Evolutionary conservation across 2,888 invertebrate species (phyloP), one percentile per base, ranked within the genome.

Genomic region (Petrolisthes manimaculis): DNA sequence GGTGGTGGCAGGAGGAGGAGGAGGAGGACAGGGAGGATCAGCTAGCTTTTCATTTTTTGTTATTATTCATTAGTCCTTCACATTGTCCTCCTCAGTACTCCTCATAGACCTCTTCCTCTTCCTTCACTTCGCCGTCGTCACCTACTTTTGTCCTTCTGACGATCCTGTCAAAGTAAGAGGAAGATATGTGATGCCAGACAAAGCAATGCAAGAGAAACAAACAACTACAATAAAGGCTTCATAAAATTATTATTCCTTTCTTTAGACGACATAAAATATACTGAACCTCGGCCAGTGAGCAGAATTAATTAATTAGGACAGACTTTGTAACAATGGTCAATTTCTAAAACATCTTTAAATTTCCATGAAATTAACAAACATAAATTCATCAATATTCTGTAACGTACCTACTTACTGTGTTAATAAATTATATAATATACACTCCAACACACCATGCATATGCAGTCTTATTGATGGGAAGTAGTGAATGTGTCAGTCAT

Each of bases 81-180:
- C 88, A 80, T 54, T 51, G 79, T 84, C 88, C 83, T 88, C 88
- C 88, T 88, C 83, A 84, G 84, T 88, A 88, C 83, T 88, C 88
- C 74, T 88, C 88, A 80, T 51, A 84, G n/a, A 84, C 55, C 37
- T 84, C 88, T 83, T 84, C 88, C 37, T 88, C 88, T 88, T 88
- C 88, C 79, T 84, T 88, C 79, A 88, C 84, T 84, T 88, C 84
- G 78, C 88, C 88, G 67, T 88, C 88, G 56, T 88, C 84, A 21
- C 71, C 71, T 80, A 55, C 69, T 88, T 84, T 78, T 69, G 83
- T 79, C 80, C 88, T 88, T 56, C 83, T 83, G 88, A 84, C 83
- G 88, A 88, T 79, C 84, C 88, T 88, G 88, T 51, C 61, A 74
- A 69, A 18, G 77, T 8, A 71, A 21, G 21, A 71, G 61, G 12